phyloP scores from a whole-genome alignment of 2,113 vertebrate species.

The Scortum barcoo region DNA sequence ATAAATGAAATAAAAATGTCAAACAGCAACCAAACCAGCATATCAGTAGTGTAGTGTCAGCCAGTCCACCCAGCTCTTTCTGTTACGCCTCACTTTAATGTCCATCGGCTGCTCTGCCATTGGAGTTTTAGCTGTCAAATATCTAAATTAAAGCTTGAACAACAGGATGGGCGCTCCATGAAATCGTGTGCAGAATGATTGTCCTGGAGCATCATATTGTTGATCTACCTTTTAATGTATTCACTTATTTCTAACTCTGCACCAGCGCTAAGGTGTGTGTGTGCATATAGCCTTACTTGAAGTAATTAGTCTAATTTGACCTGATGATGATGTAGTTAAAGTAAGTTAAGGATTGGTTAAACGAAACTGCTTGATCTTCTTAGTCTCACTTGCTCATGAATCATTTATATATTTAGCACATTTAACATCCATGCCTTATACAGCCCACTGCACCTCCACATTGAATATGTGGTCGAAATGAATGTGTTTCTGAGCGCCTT shows the following conservation, averaged over 20 bases:
- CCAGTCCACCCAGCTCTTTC: constrained; percentile 21
- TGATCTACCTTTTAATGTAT: constrained; percentile 1
- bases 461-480: constrained; percentile 56
- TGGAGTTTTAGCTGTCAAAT: constrained; percentile 1
- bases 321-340: constrained; percentile 25
- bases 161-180: background rate
- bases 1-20: constrained; percentile 13
- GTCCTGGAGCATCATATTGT: background rate
- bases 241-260: constrained; percentile 20
- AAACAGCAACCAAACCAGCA: constrained; percentile 50
- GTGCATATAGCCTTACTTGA: constrained; percentile 49
- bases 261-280: constrained; percentile 8
- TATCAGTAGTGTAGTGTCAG: constrained; percentile 31
- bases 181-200: background rate
- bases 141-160: constrained; percentile 25
- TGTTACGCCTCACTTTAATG: constrained; percentile 27
- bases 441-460: constrained; percentile 64
- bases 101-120: constrained; percentile 39
- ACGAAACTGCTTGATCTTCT: constrained; percentile 28
- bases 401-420: constrained; percentile 28
- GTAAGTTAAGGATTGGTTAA: constrained; percentile 31
- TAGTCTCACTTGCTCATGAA: background rate
- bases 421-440: constrained; percentile 63
- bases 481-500: constrained; percentile 68
- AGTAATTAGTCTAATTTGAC: constrained; percentile 42